Base-by-base conservation (phyloP, 2,888 invertebrate genomes). In the Nysson spinosus region DNA sequence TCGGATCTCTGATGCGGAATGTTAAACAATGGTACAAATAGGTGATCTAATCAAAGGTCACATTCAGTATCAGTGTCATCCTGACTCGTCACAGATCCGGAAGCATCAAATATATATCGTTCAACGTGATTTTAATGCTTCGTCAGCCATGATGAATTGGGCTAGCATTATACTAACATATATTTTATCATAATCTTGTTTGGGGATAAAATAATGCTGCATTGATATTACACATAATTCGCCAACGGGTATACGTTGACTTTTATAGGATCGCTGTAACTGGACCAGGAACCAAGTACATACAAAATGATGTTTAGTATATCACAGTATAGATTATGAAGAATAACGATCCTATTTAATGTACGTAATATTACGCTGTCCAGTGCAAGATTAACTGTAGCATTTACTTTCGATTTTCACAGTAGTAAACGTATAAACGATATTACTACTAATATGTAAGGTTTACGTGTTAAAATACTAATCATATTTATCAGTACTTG, bases 361-460 rank as follows among this genome's bases (percentile, higher is more conserved):
- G 75, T 80, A 78, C 69, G 73, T 71, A 75, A 78, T 63, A 55
- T 69, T 66, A 69, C 75, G 57, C 71, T 70, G 72, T 81, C 75
- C 75, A 77, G 67, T 78, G 66, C 55, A 74, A 78, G 72, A 71
- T 75, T 77, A 78, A 68, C 75, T 69, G 73, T 81, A 82, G 75
- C 56, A 71, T 69, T 76, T 78, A 64, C 42, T 67, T 74, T 58
- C 42, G 44, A 67, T 55, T 69, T 65, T 44, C 28, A 44, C 28
- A 43, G 12, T 63, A 69, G 54, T 64, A 61, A n/a, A 52, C 50
- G 35, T 70, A 60, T 54, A 47, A 30, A 44, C 54, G 24, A 34
- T 58, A 50, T 39, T 57, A 46, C 52, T 64, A 52, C 34, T 71
- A 61, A 47, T 69, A 58, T 40, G 16, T 55, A 56, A 61, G 46